A percentile compares a stretch with the other conserved stretches of the same genome.
Conservation (phyloP, 1,140 invertebrate species). For the Drosophila nebulosa region DNA sequence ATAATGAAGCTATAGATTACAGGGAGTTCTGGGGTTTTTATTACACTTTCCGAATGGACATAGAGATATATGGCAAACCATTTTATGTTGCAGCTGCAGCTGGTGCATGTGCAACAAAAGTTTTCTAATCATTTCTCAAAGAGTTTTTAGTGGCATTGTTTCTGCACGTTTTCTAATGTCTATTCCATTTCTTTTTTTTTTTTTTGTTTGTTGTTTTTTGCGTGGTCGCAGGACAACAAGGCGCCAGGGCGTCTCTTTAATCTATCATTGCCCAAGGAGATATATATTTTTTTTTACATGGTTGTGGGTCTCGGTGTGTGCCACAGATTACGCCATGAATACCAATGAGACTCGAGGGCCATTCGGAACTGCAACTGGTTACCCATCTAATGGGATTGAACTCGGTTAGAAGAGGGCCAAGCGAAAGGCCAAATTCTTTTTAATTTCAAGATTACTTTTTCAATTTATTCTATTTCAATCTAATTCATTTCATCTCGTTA, state of each 20-base stretch:
- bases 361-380: background rate
- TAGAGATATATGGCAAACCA: background rate
- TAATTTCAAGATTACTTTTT: no score
- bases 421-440: no score
- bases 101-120: background rate
- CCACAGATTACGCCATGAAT: constrained; percentile 20
- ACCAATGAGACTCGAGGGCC: constrained; percentile 31
- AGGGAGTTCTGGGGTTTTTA: no score
- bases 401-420: background rate
- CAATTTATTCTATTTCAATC: no score
- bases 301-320: constrained; percentile 44
- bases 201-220: background rate
- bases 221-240: constrained; percentile 11
- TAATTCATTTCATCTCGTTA: no score
- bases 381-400: background rate
- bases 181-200: no score
- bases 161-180: background rate
- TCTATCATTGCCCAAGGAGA: constrained; percentile 42
- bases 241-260: constrained; percentile 58
- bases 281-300: background rate
- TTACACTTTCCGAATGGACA: background rate
- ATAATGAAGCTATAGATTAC: no score
- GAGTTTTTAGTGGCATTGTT: background rate
- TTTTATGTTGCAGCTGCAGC: background rate
- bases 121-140: background rate